These are phyloP conservation scores for Sprattus sprattus DNA, from an alignment of 2,113 vertebrate genomes.

Conservation along the genomic window DNA sequence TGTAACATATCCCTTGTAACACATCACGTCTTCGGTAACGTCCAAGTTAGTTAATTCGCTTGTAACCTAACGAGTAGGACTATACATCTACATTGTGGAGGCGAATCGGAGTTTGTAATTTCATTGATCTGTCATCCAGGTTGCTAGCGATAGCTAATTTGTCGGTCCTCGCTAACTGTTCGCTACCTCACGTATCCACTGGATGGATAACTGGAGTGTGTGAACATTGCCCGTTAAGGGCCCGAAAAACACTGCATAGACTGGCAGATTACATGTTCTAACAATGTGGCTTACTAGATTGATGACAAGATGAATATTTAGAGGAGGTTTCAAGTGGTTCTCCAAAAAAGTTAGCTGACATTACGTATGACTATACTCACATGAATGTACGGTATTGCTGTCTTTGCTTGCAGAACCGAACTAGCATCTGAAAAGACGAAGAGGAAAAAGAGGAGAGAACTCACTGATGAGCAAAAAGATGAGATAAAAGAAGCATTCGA, in stretches of 20 bases:
- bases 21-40: no score
- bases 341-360: no score
- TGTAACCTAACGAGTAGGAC: no score
- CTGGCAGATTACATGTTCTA: not conserved
- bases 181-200: not conserved
- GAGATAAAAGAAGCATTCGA: slow-evolving; percentile 98
- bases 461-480: slow-evolving; percentile 91
- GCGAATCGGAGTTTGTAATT: not conserved
- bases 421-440: slow-evolving; percentile 81
- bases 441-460: slow-evolving; percentile 85
- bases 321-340: no score
- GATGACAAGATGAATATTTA: no score
- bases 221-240: not conserved
- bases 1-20: no score
- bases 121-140: not conserved
- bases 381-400: no score
- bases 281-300: no score
- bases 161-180: not conserved
- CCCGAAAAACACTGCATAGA: not conserved
- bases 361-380: no score
- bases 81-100: no score
- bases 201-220: not conserved
- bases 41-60: no score
- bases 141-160: not conserved
- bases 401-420: slow-evolving; percentile 71